These are phyloP conservation scores for Hydractinia echinata DNA, from an alignment of 30 jellyfish, hydroid and myxozoan genomes.

Conservation along the genomic window DNA sequence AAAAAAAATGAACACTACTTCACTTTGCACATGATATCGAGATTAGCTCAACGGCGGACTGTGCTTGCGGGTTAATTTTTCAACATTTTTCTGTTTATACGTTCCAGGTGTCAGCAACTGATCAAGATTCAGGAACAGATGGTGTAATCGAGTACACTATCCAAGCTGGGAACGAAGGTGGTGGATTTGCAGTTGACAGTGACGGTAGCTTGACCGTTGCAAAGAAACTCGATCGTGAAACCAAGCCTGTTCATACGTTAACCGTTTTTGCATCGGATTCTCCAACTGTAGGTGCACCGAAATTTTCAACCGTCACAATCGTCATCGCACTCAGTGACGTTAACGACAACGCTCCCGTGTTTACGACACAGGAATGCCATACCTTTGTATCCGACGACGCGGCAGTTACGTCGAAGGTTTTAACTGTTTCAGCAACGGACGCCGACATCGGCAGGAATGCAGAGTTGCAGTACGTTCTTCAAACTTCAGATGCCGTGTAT, in stretches of 20 bases:
- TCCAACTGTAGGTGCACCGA: constrained; percentile 32
- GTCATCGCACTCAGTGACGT: constrained; percentile 41
- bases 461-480: constrained; percentile 29
- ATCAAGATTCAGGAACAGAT: constrained; percentile 65
- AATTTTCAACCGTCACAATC: constrained; percentile 39
- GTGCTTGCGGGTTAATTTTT: background rate
- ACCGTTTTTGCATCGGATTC: constrained; percentile 50
- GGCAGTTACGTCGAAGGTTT: constrained; percentile 40
- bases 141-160: constrained; percentile 55
- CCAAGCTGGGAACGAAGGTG: constrained; percentile 42
- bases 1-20: too few species aligned
- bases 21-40: background rate
- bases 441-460: constrained; percentile 60
- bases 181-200: constrained; percentile 36
- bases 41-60: background rate
- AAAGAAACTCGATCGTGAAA: constrained; percentile 56
- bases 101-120: constrained; percentile 45
- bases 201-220: constrained; percentile 31
- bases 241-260: constrained; percentile 40
- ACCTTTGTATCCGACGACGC: constrained; percentile 57
- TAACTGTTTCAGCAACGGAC: constrained; percentile 59
- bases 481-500: constrained; percentile 14
- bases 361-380: constrained; percentile 32
- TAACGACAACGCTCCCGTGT: constrained; percentile 68
- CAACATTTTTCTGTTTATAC: background rate